Base-by-base conservation (phyloP, 2,797 vertebrate genomes). In the Dendrocincla tyrannina region DNA sequence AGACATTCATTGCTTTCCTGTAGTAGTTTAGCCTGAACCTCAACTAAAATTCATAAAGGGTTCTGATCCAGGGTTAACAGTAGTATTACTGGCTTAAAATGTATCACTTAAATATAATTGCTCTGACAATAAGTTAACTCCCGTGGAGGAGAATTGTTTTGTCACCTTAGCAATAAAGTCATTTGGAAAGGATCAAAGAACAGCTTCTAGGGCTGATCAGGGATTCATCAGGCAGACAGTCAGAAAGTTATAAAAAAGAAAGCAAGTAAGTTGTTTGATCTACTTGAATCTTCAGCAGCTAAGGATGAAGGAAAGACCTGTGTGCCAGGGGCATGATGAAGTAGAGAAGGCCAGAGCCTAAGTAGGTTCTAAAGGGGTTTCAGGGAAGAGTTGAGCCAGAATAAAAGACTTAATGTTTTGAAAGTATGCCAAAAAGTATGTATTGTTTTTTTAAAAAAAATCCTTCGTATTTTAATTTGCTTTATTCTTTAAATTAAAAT, bases 151-250 rank as follows among this genome's bases (percentile, higher is more conserved):
- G 62, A 89, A 91, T 49, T 83, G 79, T 87, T 95, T 89, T 92
- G 94, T 94, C 93, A 88, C 79, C 85, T 89, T 92, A 69, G 91
- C 85, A 93, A 93, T 93, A 86, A 91, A 92, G 85, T 80, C 9
- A 74, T 91, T 95, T 94, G 52, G 85, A 94, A 79, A 89, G 75
- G 67, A 92, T 94, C 70, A 91, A 64, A 94, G 81, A 89, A 91
- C 46, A 80, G 75, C 87, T 92, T 95, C 89, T 89, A 92, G 12
- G 56, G 28, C 37, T 93, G 79, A 93, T 75, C 79, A 88, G 89
- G 89, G 82, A 89, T 95, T 95, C 75, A 85, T n/a, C 22, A 68
- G 72, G 47, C 78, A 95, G 41, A 93, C 32, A 74, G 58, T 33
- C 56, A 74, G 59, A 85, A 93, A 85, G 37, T 89, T 85, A 79